Percentiles rank a stretch among this genome's conserved stretches.
Evolutionary conservation across 2,888 invertebrate species (phyloP).

Genomic region (Hedya salicella): DNA sequence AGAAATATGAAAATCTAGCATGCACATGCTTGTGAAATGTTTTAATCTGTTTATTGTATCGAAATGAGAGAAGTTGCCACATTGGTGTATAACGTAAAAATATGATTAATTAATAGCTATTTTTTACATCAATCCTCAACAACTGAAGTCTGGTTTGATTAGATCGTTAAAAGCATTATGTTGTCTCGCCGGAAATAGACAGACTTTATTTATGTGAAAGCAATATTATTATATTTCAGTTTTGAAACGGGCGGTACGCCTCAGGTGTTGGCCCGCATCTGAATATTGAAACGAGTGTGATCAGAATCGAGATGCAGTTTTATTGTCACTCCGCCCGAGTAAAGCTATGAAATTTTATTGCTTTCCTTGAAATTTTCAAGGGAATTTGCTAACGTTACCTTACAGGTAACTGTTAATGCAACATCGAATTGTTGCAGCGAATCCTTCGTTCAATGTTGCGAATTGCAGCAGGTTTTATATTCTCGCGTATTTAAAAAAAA

Average conservation of each 20-base stretch:
- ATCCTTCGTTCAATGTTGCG: constrained; percentile 18
- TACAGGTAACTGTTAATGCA: constrained; percentile 55
- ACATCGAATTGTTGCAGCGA: constrained; percentile 46
- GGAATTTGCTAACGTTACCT: constrained; percentile 56
- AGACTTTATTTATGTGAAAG: constrained; percentile 70
- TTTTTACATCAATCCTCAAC: neutral
- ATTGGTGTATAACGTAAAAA: too few species aligned
- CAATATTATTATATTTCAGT: constrained; percentile 76
- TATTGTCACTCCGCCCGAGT: constrained; percentile 76
- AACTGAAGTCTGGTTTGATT: constrained; percentile 19
- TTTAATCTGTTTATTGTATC: too few species aligned
- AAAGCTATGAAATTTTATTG: constrained; percentile 75
- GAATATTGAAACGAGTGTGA: constrained; percentile 81
- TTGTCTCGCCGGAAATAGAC: constrained; percentile 51
- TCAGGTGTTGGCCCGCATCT: constrained; percentile 77
- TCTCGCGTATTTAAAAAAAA: neutral
- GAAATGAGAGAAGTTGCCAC: too few species aligned
- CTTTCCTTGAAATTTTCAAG: constrained; percentile 63
- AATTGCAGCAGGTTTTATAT: neutral
- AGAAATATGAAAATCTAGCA: too few species aligned
- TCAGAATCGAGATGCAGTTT: constrained; percentile 83
- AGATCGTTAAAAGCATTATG: constrained; percentile 46
- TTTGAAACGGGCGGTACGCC: constrained; percentile 70
- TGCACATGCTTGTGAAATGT: too few species aligned
- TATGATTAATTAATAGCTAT: too few species aligned